phyloP scores from a whole-genome alignment of 2,888 invertebrate species.

The Lasioglossum marginatum region DNA sequence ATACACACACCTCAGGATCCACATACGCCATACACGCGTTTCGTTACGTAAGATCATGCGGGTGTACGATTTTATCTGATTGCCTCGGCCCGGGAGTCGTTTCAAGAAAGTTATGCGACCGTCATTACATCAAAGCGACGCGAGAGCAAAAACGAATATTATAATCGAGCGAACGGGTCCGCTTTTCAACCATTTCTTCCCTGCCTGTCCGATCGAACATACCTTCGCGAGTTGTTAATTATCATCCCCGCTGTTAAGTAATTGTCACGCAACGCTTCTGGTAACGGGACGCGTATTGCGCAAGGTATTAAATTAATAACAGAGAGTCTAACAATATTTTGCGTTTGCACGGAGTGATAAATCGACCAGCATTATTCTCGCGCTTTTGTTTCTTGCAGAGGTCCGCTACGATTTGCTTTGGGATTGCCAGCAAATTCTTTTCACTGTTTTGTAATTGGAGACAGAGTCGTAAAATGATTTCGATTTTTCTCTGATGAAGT shows the following conservation, averaged over 20 bases:
- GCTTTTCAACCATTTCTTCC: background rate
- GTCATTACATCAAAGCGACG: constrained; percentile 51
- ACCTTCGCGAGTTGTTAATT: constrained; percentile 33
- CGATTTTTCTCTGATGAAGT: background rate
- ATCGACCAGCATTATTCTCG: background rate
- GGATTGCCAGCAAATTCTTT: background rate
- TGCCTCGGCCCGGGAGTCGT: constrained; percentile 65
- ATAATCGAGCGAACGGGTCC: constrained; percentile 44
- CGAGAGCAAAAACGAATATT: constrained; percentile 43
- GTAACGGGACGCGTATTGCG: constrained; percentile 32
- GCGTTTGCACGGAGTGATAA: background rate
- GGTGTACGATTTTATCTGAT: constrained; percentile 71
- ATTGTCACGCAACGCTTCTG: constrained; percentile 27
- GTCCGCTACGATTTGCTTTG: too few species aligned
- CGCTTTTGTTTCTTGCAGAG: background rate
- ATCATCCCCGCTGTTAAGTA: constrained; percentile 22
- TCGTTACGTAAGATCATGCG: constrained; percentile 66
- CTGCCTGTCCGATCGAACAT: background rate
- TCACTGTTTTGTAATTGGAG: background rate
- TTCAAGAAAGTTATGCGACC: constrained; percentile 65
- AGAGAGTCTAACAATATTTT: constrained; percentile 26
- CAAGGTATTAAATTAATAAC: constrained; percentile 56
- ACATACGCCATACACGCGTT: constrained; percentile 45
- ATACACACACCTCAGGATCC: background rate
- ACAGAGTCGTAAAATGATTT: background rate